Percentiles rank a stretch among this genome's conserved stretches.
These are phyloP conservation scores for Eurosta solidaginis DNA, from an alignment of 1,140 invertebrate genomes.

Conservation along the genomic window DNA sequence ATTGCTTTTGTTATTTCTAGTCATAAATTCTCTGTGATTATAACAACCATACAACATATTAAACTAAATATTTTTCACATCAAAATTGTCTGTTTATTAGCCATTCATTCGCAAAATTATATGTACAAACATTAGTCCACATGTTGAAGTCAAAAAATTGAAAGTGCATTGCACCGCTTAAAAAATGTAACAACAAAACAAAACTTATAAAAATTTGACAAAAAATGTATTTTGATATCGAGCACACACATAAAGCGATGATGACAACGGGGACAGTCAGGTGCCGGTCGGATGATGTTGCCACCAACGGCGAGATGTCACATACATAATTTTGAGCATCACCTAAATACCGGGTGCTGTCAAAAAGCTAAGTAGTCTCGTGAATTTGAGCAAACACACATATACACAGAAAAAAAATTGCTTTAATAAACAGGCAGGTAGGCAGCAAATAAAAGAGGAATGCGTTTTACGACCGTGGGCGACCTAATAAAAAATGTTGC, in stretches of 20 bases:
- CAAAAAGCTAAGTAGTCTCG: neutral
- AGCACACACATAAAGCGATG: neutral
- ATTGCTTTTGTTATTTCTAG: too few species aligned
- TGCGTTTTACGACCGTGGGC: neutral
- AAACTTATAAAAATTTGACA: neutral
- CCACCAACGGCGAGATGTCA: neutral
- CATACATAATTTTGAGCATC: constrained; percentile 6
- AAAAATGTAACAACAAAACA: neutral
- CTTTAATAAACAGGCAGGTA: neutral
- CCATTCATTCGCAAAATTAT: too few species aligned
- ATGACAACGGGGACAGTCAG: neutral
- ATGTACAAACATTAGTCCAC: too few species aligned
- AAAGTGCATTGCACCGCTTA: constrained; percentile 12
- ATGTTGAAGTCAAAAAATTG: neutral
- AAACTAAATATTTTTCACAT: too few species aligned
- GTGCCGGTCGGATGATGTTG: neutral
- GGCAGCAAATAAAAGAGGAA: neutral
- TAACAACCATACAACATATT: too few species aligned
- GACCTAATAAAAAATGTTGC: neutral
- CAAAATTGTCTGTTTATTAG: too few species aligned
- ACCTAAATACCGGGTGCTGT: constrained; percentile 7
- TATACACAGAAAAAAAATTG: neutral
- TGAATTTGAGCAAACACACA: neutral
- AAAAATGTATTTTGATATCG: neutral
- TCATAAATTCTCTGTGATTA: too few species aligned